Evolutionary conservation across 2,113 vertebrate genomes (phyloP).

Genomic region (Felis catus): DNA sequence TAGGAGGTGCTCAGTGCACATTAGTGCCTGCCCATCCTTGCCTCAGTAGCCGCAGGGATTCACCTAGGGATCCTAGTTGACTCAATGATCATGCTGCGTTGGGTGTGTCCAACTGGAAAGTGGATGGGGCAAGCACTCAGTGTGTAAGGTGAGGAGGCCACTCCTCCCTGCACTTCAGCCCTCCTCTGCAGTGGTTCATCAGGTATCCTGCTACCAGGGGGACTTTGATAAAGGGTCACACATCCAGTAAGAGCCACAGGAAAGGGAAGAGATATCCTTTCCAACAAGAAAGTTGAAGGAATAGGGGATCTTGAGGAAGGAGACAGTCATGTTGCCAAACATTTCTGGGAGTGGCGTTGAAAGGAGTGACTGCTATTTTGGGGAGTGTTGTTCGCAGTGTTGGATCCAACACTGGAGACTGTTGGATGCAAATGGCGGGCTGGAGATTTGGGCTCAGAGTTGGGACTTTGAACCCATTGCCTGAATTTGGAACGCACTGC

Average conservation of each 20-base stretch:
- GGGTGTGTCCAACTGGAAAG: neutral
- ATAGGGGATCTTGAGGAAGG: neutral
- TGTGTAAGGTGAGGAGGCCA: neutral
- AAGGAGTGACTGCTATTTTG: neutral
- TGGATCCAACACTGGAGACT: neutral
- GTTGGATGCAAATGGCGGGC: neutral
- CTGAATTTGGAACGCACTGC: neutral
- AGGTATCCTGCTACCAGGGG: neutral
- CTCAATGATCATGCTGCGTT: fast-evolving
- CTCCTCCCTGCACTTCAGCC: neutral
- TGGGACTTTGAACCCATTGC: neutral
- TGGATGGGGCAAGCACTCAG: fast-evolving
- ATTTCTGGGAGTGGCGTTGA: fast-evolving
- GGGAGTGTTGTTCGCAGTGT: neutral
- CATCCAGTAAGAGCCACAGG: neutral
- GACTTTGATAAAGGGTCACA: neutral
- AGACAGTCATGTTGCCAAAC: neutral
- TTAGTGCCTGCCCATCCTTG: neutral
- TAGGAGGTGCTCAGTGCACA: neutral
- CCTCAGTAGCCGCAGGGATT: neutral
- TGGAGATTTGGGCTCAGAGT: neutral
- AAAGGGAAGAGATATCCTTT: neutral
- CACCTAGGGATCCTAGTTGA: neutral
- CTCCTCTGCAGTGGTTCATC: neutral
- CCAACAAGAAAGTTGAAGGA: neutral